Base-by-base conservation (phyloP, 2,797 vertebrate species). In the Chrysocyon brachyurus region DNA sequence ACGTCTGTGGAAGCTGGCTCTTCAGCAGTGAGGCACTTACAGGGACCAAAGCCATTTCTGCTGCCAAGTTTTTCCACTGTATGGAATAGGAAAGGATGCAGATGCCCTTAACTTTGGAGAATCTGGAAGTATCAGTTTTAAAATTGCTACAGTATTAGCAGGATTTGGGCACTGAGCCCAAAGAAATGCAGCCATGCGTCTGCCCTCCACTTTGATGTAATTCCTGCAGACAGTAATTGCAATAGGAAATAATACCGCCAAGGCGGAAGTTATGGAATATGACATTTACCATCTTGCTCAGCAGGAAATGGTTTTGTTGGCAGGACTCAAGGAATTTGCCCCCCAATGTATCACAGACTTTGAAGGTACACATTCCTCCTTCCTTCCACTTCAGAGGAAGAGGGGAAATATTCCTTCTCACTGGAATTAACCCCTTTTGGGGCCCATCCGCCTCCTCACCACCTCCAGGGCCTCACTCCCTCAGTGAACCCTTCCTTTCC, bases 151-250 rank as follows among this genome's bases (percentile, higher is more conserved):
- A 7, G 61, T 28, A 3, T 88, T 49, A 77, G 84, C 61, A 93
- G 91, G 88, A 52, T 59, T 52, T 59, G 72, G 97, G 91, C n/a
- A 19, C 12, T 1, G 3, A 59, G 87, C 95, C 93, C 68, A 33
- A 17, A 73, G 84, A 33, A 66, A 61, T 49, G 33, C 84, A 77
- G 79, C 28, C 8, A 12, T 2, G 2, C 1, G 78, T 66, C 19
- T 12, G 49, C 1, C 7, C 11, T 24, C 16, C 26, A 5, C n/a
- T 49, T 57, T 66, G 64, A 78, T 10, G 21, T 33, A 10, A 91
- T 79, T 92, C 28, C 88, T 79, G 83, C 33, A 64, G 88, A 89
- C 85, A 52, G 90, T 52, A 75, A 97, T 61, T 84, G 56, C 81
- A 88, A 19, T 0, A 93, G 87, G 92, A 91, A 97, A 96, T 70